Evolutionary conservation across 2,888 invertebrate genomes (phyloP), one percentile per base, ranked within the genome.

Genomic region (Aethes cnicana): DNA sequence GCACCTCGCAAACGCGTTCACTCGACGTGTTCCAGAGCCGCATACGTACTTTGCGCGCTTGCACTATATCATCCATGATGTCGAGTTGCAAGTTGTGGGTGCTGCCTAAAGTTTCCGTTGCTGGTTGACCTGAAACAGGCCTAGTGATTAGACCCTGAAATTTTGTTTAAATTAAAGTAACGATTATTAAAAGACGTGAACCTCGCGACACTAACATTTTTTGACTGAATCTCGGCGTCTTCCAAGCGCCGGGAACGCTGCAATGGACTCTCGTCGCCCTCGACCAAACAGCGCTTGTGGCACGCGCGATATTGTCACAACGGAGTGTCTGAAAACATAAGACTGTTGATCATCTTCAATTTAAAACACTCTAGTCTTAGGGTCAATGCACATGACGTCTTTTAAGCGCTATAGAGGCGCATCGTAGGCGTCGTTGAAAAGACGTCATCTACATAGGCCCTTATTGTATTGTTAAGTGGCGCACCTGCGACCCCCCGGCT

Each of bases 51-150:
- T 96, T 96, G 41, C 95, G 91, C 8, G 95, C 94, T 68, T 94
- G 93, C 8, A 96, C 94, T 56, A 96, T 96, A 70, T 96, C 95
- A 66, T 96, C 96, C 96, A 96, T 96, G 61, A 96, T 96, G 71
- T 96, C 96, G 64, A 96, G 83, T 73, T 95, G 95, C 4, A 96
- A 89, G 72, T 96, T 96, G 76, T 96, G 96, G 30, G 94, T 93
- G 77, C 95, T 95, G 47, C 95, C 95, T 30, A 93, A 89, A 0
- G 83, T 77, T 67, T 94, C 94, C 41, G 94, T 93, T 30, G 95
- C 93, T 37, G 95, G 93, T 41, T 95, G 93, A 59, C 95, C 94
- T 69, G 84, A 42, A 63, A 63, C 52, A 53, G 46, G 50, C 55
- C 56, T 25, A 33, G 52, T 52, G 52, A 52, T 52, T 52, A 52